phyloP scores from a whole-genome alignment of 2,797 vertebrate species.

The Lerista edwardsae region DNA sequence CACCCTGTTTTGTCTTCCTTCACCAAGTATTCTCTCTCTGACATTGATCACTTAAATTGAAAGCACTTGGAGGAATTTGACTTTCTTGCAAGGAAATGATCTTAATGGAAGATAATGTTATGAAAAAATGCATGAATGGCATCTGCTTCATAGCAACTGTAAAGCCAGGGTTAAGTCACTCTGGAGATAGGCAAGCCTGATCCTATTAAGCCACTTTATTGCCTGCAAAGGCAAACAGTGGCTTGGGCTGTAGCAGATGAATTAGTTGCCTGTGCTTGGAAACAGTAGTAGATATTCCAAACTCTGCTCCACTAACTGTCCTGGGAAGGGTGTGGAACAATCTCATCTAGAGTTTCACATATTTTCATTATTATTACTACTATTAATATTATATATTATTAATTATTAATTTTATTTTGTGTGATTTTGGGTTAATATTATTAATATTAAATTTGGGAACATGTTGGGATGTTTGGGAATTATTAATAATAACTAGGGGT shows the following conservation, averaged over 20 bases:
- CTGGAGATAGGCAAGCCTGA: neutral
- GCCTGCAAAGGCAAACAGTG: neutral
- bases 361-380: no score
- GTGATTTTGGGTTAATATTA: no score
- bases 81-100: conserved; percentile 27
- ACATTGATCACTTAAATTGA: conserved; percentile 21
- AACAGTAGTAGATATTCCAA: neutral
- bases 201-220: neutral
- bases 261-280: neutral
- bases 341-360: no score
- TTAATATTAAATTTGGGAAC: no score
- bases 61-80: conserved; percentile 1
- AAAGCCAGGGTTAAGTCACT: neutral
- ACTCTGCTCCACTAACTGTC: neutral
- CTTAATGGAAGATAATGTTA: conserved; percentile 10
- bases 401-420: no score
- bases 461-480: no score
- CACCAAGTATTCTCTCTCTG: conserved; percentile 11
- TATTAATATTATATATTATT: no score
- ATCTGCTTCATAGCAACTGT: neutral
- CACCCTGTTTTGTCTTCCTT: conserved; percentile 18
- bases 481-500: no score
- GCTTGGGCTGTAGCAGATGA: neutral
- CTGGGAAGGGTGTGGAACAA: neutral
- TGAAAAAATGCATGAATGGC: no score